phyloP scores from a whole-genome alignment of 2,113 vertebrate genomes.

The Eurypyga helias region DNA sequence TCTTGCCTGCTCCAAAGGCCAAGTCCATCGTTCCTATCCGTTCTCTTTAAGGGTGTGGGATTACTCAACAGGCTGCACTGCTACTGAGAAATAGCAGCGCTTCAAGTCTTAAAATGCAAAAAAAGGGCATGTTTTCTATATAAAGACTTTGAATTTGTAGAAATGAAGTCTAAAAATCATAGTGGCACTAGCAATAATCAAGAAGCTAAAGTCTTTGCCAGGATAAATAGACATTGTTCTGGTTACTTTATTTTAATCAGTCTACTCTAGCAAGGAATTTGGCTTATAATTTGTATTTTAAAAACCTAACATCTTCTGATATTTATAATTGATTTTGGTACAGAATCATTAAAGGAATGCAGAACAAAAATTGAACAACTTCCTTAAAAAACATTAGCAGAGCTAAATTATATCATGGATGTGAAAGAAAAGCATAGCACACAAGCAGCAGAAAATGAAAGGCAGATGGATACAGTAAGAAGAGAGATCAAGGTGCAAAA shows the following conservation, averaged over 20 bases:
- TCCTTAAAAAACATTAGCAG: background rate
- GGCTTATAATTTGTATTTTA: background rate
- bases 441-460: constrained; percentile 12
- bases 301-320: background rate
- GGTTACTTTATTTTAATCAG: background rate
- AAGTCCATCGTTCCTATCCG: background rate
- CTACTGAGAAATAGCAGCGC: background rate
- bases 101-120: background rate
- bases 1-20: background rate
- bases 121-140: background rate
- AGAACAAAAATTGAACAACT: background rate
- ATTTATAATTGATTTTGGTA: constrained; percentile 18
- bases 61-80: background rate
- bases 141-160: background rate
- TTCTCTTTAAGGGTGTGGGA: background rate
- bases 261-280: background rate
- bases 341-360: constrained; percentile 11
- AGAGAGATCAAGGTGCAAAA: constrained; percentile 38
- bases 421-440: background rate
- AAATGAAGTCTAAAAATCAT: background rate
- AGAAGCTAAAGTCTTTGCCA: background rate
- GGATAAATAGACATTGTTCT: background rate
- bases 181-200: background rate
- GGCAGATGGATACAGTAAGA: background rate
- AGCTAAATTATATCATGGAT: background rate